Base-by-base conservation (phyloP, 2,888 invertebrate genomes). In the Athrips mouffetella region DNA sequence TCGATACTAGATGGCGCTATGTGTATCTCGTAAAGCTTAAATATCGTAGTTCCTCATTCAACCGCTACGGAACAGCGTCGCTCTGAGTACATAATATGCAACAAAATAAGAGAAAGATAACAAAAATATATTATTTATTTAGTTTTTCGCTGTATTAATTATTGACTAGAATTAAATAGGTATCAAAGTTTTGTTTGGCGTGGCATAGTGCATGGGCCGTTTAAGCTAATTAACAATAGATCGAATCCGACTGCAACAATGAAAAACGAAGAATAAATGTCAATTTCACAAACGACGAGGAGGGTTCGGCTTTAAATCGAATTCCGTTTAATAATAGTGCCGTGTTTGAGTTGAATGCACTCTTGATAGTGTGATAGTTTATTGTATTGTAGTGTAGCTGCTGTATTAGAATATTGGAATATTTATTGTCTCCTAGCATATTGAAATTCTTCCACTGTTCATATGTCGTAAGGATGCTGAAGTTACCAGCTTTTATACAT, bases 251-350 rank as follows among this genome's bases (percentile, higher is more conserved):
- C 76, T 82, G 81, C 79, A 83, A 86, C 87, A 87, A 87, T 87
- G 87, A 84, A 87, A 86, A 85, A 86, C 85, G 86, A 87, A 87
- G 86, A 86, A 87, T 87, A 86, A 87, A 87, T 87, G 87, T 84
- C 87, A 87, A 86, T 87, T 85, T 86, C 85, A 83, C 85, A 86
- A 87, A 85, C 86, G 85, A 77, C 85, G 76, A 83, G 81, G 87
- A 85, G 86, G 85, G 86, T 80, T 86, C 82, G 81, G 80, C 76
- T 86, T 80, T 83, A 85, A 85, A 87, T 87, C 87, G 87, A 87
- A 86, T 84, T 83, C 86, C 81, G 80, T 85, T 84, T 85, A 87
- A 87, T 87, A 86, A 87, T 87, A 86, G 87, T 83, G 80, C 71
- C 70, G 76, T 73, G 76, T 77, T 78, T 71, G 84, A 87, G 87